Base-by-base conservation (phyloP, 2,113 vertebrate species). In the Actinemys pallida region DNA sequence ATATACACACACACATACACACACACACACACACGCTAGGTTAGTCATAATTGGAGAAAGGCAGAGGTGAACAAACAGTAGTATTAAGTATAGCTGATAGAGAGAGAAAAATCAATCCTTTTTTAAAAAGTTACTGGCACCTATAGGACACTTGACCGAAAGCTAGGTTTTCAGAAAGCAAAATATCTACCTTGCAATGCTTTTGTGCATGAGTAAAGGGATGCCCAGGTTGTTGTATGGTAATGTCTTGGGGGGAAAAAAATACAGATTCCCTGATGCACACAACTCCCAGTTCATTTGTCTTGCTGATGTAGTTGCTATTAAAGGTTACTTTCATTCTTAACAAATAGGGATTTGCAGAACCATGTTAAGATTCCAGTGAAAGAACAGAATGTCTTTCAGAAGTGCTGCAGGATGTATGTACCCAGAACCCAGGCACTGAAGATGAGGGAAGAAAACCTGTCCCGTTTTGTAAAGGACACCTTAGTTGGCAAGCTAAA, bases 221-320 rank as follows among this genome's bases (percentile, higher is more conserved):
- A 92, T 65, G 1, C 6, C 10, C 11, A 31, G 3, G 5, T 0
- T 49, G 27, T 20, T 25, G 7, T 8, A 57, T 2, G 0, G 49
- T 20, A 62, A 88, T 76, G 1, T 22, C 42, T 5, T 8, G 78
- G 45, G 42, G 42, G 45, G 29, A 22, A n/a, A 83, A 62, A 72
- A 78, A 39, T 53, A 52, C 1, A 82, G 20, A 24, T n/a, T 4
- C n/a, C 42, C 6, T 75, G 89, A 35, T 56, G 83, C 11, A 29
- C 31, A 75, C 72, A 92, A 81, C 27, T 27, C 25, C n/a, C 45
- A 59, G 22, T 82, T 89, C 19, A 19, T 19, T 31, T 91, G 54
- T 59, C 42, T 76, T 75, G 82, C 10, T 92, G 84, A 54, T 56
- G 7, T 17, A 95, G 31, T 4, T 87, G 10, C 47, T 84, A 22